Evolutionary conservation across 2,797 vertebrate species (phyloP), one percentile per base, ranked within the genome.

Genomic region (Craterocephalus amniculus): DNA sequence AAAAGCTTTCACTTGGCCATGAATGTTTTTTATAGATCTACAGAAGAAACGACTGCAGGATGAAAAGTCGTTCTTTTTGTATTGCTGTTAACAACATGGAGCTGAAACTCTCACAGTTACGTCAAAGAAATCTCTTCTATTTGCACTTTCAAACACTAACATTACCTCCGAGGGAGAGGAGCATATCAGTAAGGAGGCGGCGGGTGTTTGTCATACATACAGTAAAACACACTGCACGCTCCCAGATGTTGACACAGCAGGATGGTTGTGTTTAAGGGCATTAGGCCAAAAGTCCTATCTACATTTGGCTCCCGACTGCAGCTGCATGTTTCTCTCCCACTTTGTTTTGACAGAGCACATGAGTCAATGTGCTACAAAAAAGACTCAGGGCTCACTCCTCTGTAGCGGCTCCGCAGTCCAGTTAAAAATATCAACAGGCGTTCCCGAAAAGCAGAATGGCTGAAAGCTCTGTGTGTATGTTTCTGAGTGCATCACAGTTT

Each of bases 381-480:
- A 38, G 6, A 43, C 18, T 43, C 18, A 43, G 40, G 6, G 63
- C 61, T 66, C 52, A 43, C 40, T 43, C 40, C 45, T 49, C 45
- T 7, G 40, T 57, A 52, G 56, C 55, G 31, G 67, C 70, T 73
- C 16, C 45, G 1, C 60, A 5, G 67, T 4, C 4, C 0, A 0
- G 24, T 55, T 73, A 75, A 80, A 84, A 81, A 87, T 87, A 86
- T 81, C 57, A 79, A 54, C 78, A 86, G 85, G 76, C 76, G 78
- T 83, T 84, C 62, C 72, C 74, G 72, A 34, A 20, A 63, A 58
- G 59, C 27, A 38, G 49, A 76, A 43, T 20, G 22, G 11, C 16
- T 10, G 26, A 29, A 32, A 56, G 62, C 24, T 35, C 27, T 38
- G 7, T 12, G 61, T 58, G 61, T 58, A 48, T 56, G 54, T 71